Evolutionary conservation across 2,113 vertebrate species (phyloP).

Genomic region (Hippoglossus stenolepis): DNA sequence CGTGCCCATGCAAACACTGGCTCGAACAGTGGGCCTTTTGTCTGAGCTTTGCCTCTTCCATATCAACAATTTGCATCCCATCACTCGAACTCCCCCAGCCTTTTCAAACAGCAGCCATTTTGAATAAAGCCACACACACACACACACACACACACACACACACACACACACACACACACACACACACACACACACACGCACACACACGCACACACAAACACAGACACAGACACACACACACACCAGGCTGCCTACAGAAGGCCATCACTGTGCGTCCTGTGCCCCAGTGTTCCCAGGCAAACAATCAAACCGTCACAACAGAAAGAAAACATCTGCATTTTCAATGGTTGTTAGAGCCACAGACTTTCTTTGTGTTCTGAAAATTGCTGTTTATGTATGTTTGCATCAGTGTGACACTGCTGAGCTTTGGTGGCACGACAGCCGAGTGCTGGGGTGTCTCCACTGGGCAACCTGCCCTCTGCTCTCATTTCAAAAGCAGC

Average conservation of each 20-base stretch:
- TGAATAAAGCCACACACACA: slow-evolving; percentile 58
- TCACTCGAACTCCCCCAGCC: slow-evolving; percentile 62
- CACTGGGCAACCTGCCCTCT: slow-evolving; percentile 2
- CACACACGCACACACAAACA: not conserved
- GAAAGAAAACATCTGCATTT: slow-evolving; percentile 36
- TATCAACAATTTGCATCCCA: slow-evolving; percentile 74
- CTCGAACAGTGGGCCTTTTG: slow-evolving; percentile 70
- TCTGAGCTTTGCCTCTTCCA: slow-evolving; percentile 59
- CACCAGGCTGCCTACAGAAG: slow-evolving; percentile 63
- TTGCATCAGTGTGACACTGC: not conserved
- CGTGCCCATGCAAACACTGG: slow-evolving; percentile 22
- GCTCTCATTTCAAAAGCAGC: slow-evolving; percentile 20
- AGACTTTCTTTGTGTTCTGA: not conserved
- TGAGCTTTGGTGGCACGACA: not conserved
- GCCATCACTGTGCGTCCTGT: slow-evolving; percentile 39
- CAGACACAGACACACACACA: slow-evolving; percentile 16
- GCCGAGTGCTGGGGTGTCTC: slow-evolving; percentile 1
- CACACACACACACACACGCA: slow-evolving; percentile 16
- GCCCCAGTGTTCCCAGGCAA: slow-evolving; percentile 38
- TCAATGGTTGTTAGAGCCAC: slow-evolving; percentile 4
- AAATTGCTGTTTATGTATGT: not conserved
- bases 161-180: not conserved
- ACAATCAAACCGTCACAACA: slow-evolving; percentile 50
- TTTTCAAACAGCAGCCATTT: slow-evolving; percentile 70
- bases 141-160: not conserved